Evolutionary conservation across 1,140 invertebrate species (phyloP).

Genomic region (Achatina immaculata): DNA sequence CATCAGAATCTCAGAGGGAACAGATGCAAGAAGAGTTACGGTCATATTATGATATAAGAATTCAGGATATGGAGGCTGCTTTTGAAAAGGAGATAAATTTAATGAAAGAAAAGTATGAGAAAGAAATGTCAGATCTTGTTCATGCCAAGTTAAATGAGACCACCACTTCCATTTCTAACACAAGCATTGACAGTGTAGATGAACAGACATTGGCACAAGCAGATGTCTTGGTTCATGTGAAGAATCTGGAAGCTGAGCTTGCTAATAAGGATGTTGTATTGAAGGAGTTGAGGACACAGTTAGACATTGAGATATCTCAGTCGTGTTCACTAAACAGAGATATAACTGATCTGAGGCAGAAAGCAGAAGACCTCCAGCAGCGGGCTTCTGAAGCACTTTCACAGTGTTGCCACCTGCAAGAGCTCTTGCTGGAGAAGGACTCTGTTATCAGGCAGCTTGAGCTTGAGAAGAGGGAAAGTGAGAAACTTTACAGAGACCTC

Average conservation of each 20-base stretch:
- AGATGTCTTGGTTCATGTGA: constrained; percentile 35
- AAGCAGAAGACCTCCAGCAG: not conserved
- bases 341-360: not conserved
- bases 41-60: constrained; percentile 51
- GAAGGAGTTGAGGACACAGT: constrained; percentile 9
- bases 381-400: not conserved
- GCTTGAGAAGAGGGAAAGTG: constrained; percentile 38
- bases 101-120: constrained; percentile 47
- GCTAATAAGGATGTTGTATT: constrained; percentile 40
- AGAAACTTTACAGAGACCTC: constrained; percentile 40
- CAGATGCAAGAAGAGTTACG: constrained; percentile 43
- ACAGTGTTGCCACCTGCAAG: constrained; percentile 6
- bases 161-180: constrained; percentile 49
- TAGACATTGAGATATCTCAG: not conserved
- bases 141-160: constrained; percentile 20
- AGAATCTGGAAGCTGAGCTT: constrained; percentile 44
- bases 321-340: not conserved
- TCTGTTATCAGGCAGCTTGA: constrained; percentile 20
- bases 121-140: constrained; percentile 32
- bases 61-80: constrained; percentile 48
- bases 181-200: constrained; percentile 40
- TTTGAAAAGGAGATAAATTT: constrained; percentile 46
- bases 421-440: constrained; percentile 13
- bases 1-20: not conserved
- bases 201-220: not conserved